These are phyloP conservation scores for Ditylenchus dipsaci DNA, from an alignment of 1,140 invertebrate genomes.

Conservation along the genomic window DNA sequence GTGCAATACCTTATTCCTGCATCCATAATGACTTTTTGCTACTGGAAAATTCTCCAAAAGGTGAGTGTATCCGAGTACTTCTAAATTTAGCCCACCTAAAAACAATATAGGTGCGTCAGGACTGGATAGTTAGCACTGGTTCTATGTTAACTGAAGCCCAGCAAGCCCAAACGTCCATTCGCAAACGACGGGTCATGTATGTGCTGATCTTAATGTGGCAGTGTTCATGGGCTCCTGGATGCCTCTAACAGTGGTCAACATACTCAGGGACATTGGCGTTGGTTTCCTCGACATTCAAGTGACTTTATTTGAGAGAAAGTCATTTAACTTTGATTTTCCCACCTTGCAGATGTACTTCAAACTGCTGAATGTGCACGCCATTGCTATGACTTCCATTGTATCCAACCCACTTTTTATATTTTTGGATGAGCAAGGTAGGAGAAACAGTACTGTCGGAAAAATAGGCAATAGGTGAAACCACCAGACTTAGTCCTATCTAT, in stretches of 20 bases:
- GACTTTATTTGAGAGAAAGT: not conserved
- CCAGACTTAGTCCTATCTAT: too few species aligned
- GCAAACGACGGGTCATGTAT: constrained; percentile 57
- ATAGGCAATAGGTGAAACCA: too few species aligned
- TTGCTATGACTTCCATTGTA: constrained; percentile 57
- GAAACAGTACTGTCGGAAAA: too few species aligned
- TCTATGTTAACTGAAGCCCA: constrained; percentile 57
- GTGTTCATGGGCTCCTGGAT: constrained; percentile 47
- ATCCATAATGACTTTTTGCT: constrained; percentile 55
- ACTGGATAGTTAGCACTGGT: constrained; percentile 50
- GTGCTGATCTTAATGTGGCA: constrained; percentile 56
- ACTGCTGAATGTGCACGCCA: constrained; percentile 51
- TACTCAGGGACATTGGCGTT: constrained; percentile 50
- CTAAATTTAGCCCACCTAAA: constrained; percentile 2
- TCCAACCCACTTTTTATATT: constrained; percentile 57
- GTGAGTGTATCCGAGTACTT: constrained; percentile 16
- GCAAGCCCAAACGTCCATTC: constrained; percentile 55
- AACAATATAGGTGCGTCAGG: constrained; percentile 52
- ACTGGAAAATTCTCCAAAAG: constrained; percentile 59
- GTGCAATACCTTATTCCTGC: constrained; percentile 54
- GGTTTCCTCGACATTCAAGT: constrained; percentile 28
- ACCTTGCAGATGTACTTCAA: constrained; percentile 55
- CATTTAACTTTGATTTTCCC: not conserved
- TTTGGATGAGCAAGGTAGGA: constrained; percentile 57
- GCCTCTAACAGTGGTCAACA: constrained; percentile 54